Evolutionary conservation across 2,888 invertebrate genomes (phyloP).

Genomic region (Graphium colonna): DNA sequence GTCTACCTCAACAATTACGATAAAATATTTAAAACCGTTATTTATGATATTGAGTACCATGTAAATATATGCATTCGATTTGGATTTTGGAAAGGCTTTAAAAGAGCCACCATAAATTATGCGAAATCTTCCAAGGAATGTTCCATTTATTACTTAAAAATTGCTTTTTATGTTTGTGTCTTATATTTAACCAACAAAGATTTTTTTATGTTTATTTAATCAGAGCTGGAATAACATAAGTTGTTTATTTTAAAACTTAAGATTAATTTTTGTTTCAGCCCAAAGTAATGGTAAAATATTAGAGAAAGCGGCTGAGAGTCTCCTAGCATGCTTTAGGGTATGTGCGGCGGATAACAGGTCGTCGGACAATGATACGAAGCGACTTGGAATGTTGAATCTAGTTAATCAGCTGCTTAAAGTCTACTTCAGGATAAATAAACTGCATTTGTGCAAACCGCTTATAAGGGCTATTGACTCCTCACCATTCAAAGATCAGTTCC

Average conservation of each 20-base stretch:
- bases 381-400: constrained; percentile 96
- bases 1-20: too few species aligned
- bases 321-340: constrained; percentile 96
- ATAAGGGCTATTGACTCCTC: constrained; percentile 98
- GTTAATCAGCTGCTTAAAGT: constrained; percentile 98
- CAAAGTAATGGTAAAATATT: constrained; percentile 84
- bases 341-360: constrained; percentile 97
- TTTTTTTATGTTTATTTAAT: too few species aligned
- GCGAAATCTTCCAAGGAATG: too few species aligned
- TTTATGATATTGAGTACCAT: too few species aligned
- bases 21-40: too few species aligned
- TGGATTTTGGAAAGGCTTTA: too few species aligned
- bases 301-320: constrained; percentile 95
- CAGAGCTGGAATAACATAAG: too few species aligned
- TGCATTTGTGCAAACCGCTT: constrained; percentile 94
- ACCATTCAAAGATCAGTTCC: constrained; percentile 92
- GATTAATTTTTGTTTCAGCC: constrained; percentile 55
- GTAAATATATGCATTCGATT: too few species aligned
- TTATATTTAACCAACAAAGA: too few species aligned
- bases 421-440: constrained; percentile 94
- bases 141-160: constrained; percentile 3
- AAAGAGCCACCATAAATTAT: too few species aligned
- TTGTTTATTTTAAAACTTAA: too few species aligned
- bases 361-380: constrained; percentile 94
- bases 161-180: too few species aligned